These are phyloP conservation scores for Netelia melanura DNA, from an alignment of 2,888 invertebrate genomes.

Conservation along the genomic window DNA sequence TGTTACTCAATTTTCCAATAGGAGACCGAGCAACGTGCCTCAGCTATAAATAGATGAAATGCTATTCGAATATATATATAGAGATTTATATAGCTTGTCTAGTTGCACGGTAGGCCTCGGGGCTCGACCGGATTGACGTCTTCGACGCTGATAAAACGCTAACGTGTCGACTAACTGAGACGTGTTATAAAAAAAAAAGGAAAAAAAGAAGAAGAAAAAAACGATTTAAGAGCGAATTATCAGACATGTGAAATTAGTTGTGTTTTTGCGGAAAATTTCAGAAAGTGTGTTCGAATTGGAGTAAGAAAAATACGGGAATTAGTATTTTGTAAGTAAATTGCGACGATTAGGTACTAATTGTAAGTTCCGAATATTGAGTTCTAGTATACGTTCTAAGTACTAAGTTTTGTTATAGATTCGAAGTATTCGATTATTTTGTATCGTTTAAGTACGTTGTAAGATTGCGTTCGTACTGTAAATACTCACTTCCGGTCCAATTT, in stretches of 20 bases:
- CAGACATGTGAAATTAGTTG: not conserved
- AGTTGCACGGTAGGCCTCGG: conserved; percentile 27
- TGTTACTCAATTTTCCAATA: conserved; percentile 46
- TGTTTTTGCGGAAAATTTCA: not conserved
- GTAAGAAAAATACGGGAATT: too few relatives aligned
- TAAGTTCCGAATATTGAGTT: too few relatives aligned
- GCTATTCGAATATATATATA: not conserved
- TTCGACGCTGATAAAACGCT: conserved; percentile 43
- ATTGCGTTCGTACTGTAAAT: too few relatives aligned
- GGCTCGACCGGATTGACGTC: conserved; percentile 52
- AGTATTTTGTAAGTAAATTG: too few relatives aligned
- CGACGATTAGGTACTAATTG: too few relatives aligned
- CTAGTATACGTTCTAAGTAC: too few relatives aligned
- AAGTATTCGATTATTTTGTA: too few relatives aligned
- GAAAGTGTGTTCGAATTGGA: not conserved
- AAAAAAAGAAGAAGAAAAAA: not conserved
- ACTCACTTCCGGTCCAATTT: too few relatives aligned
- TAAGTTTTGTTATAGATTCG: too few relatives aligned
- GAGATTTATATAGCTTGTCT: conserved; percentile 17
- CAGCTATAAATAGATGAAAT: conserved; percentile 44
- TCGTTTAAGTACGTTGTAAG: too few relatives aligned
- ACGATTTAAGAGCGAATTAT: not conserved
- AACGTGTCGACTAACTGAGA: conserved; percentile 9
- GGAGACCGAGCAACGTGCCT: conserved; percentile 22
- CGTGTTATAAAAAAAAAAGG: not conserved